Base-by-base conservation (phyloP, 2,888 invertebrate genomes). In the Encarsia formosa region DNA sequence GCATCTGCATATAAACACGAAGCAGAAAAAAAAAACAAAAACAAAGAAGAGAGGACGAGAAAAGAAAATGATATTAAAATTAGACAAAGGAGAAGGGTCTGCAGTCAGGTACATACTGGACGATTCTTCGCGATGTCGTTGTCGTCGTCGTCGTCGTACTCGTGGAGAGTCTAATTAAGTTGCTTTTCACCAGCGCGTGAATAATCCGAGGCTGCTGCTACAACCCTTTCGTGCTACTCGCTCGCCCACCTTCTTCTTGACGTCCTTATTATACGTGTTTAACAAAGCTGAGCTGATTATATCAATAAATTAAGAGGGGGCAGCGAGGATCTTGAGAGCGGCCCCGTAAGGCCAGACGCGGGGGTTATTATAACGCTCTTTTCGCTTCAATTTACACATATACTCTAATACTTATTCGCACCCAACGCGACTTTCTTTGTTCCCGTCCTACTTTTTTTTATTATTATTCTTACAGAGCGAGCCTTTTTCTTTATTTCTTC, bases 231-330 rank as follows among this genome's bases (percentile, higher is more conserved):
- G 48, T 39, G 43, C 15, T n/a, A 1, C 39, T 19, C 52, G 44
- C 49, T 29, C 49, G 39, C 40, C 38, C 41, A 35, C 48, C 39
- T 40, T 51, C 57, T 54, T 52, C 45, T 59, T 59, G 57, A 61
- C 59, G 60, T 60, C 56, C 64, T 67, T 63, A 67, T 66, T 65
- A 67, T 65, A 64, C 65, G 63, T 60, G 63, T 63, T 67, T 65
- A 67, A 68, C 68, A 66, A 67, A 67, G 66, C 66, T 66, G 65
- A 69, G 69, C 68, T 67, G 69, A 71, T 69, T 69, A 68, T 68
- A 66, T 68, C 70, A 68, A 70, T 71, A 71, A 70, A 70, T 71
- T 70, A 67, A 66, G 37, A 45, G 45, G 40, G 47, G 18, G 40
- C 22, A 24, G 49, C 41, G 47, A 56, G n/a, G 50, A 49, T 56